Conservation (phyloP, 2,797 vertebrate species). For the Chelmon rostratus region DNA sequence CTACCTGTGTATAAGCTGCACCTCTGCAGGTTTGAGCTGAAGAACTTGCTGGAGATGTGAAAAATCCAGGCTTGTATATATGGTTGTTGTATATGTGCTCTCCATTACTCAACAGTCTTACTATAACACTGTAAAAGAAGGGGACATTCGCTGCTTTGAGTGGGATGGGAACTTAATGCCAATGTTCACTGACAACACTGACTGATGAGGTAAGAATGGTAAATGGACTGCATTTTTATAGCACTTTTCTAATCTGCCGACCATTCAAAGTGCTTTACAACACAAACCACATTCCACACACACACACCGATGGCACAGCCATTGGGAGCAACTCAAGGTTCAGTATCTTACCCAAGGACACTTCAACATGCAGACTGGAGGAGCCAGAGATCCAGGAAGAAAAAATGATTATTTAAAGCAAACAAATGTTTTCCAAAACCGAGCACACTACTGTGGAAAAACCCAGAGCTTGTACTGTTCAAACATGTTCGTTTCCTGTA, state of each 20-base stretch:
- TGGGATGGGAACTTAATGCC: neutral
- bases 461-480: neutral
- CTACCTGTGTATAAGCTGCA: neutral
- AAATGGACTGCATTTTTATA: too few species aligned
- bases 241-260: too few species aligned
- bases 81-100: neutral
- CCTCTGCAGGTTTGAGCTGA: neutral
- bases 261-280: too few species aligned
- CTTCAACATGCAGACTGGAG: too few species aligned
- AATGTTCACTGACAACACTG: neutral
- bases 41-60: neutral
- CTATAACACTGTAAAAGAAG: neutral
- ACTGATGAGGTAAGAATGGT: neutral
- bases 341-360: too few species aligned
- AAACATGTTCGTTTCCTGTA: neutral
- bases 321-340: too few species aligned
- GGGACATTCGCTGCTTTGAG: neutral
- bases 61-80: neutral
- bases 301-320: too few species aligned
- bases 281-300: too few species aligned
- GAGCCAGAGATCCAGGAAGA: too few species aligned
- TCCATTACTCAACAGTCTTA: neutral
- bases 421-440: neutral
- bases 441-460: neutral
- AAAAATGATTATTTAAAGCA: neutral